Evolutionary conservation across 1,140 invertebrate species (phyloP).

Genomic region (Batillaria attramentaria): DNA sequence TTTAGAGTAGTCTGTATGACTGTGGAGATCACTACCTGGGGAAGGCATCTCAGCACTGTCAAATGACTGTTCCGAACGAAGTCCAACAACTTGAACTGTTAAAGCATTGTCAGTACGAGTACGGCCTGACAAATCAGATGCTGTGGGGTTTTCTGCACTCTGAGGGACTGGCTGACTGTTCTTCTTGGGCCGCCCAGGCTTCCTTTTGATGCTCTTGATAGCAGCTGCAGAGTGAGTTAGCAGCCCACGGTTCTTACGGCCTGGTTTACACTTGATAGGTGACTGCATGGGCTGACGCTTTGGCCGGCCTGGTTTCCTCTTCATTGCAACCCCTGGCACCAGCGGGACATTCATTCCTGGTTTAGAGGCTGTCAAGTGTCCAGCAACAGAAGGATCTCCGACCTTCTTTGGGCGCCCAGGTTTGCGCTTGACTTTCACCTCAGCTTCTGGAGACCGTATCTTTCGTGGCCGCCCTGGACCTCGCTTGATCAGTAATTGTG

Average conservation of each 20-base stretch:
- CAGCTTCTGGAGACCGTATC: too few species aligned
- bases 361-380: not conserved
- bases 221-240: too few species aligned
- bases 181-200: not conserved
- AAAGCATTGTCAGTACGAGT: not conserved
- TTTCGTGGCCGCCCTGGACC: too few species aligned
- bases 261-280: not conserved
- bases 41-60: too few species aligned
- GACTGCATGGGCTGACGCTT: not conserved
- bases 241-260: not conserved
- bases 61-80: too few species aligned
- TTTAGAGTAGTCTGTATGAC: too few species aligned
- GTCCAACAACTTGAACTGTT: not conserved
- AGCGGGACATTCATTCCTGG: not conserved
- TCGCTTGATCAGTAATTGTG: not conserved
- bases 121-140: not conserved
- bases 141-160: not conserved
- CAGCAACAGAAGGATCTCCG: not conserved
- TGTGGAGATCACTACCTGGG: too few species aligned
- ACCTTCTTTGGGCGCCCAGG: conserved; percentile 17
- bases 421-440: not conserved
- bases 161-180: not conserved
- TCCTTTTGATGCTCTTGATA: too few species aligned
- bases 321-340: not conserved
- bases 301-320: not conserved